Base-by-base conservation (phyloP, 2,888 invertebrate species). In the Nymphalis polychloros region DNA sequence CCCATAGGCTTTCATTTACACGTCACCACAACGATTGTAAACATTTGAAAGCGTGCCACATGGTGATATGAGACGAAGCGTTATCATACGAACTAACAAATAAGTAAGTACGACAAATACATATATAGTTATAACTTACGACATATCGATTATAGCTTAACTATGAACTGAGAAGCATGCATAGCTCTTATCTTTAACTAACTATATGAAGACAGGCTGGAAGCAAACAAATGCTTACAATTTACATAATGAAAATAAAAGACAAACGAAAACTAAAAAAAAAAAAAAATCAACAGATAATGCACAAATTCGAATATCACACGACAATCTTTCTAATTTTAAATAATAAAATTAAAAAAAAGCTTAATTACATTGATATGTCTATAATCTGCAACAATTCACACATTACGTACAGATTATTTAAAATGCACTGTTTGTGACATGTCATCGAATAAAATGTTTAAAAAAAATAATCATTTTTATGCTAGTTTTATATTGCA, bases 191-290 rank as follows among this genome's bases (percentile, higher is more conserved):
- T 50, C 79, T 80, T 79, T 81, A 82, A 77, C 82, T 81, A 82
- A 71, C 80, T 78, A 79, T 75, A 74, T 78, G 80, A 80, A 80
- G 80, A 81, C 82, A 81, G 89, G 87, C 90, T 87, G 84, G 77
- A 92, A 92, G 92, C 92, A 90, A 89, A 90, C 92, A 92, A 92
- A 92, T 92, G 92, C 92, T 92, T 92, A 92, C 92, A 92, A 92
- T 92, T 92, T 90, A 92, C 92, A 92, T 88, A 88, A 82, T 74
- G 82, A 86, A 85, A 82, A 75, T 75, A 76, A 74, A 77, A 78
- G 74, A 81, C 81, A 81, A 84, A 81, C 73, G 52, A 63, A 62
- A 72, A 73, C 76, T 78, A 70, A 75, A 75, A 74, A 77, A 75
- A 72, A n/a, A 76, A 76, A 76, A 78, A 72, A 77, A 76, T 55